Evolutionary conservation across 2,113 vertebrate species (phyloP), one percentile per base, ranked within the genome.

Genomic region (Notothenia coriiceps): DNA sequence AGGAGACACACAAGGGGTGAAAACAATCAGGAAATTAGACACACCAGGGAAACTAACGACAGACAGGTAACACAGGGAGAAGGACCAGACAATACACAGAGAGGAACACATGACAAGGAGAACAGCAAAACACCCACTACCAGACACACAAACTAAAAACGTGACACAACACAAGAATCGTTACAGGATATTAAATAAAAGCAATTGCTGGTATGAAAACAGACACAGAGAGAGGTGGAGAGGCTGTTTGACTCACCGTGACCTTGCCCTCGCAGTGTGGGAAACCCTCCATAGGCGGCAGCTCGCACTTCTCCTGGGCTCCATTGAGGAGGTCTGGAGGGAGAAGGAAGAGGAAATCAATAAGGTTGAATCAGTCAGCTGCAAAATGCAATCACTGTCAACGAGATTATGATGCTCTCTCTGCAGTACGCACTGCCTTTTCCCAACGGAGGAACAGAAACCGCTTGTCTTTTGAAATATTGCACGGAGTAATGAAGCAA

Each of bases 231-330:
- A 29, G 29, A 29, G 29, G 29, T 29, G 29, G 29, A 29, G 6
- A 50, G 54, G 47, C 52, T 35, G 77, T 67, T 35, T 80, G 33
- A 60, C 51, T 96, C 95, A 99, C 98, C 96, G 97, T 99, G 89
- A 99, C 83, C 87, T 99, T 99, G 90, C 95, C 95, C 93, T 99
- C 98, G 47, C 98, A 99, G 94, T 99, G 98, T 88, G 98, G 98
- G 90, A 98, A 99, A 89, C 98, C 98, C 86, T 99, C 98, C 96
- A 99, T 95, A 90, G 96, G 94, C 88, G 98, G 98, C 93, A 99
- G 95, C 92, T 99, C 95, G 82, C 98, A 99, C 95, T 97, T 98
- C 92, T 99, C 98, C 94, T 99, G 98, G 92, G 96, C 98, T 90
- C 98, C 98, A 73, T 97, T 98, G 86, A 99, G 96, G 80, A 99